Evolutionary conservation across 1,140 invertebrate genomes (phyloP).

Genomic region (Aphis gossypii): DNA sequence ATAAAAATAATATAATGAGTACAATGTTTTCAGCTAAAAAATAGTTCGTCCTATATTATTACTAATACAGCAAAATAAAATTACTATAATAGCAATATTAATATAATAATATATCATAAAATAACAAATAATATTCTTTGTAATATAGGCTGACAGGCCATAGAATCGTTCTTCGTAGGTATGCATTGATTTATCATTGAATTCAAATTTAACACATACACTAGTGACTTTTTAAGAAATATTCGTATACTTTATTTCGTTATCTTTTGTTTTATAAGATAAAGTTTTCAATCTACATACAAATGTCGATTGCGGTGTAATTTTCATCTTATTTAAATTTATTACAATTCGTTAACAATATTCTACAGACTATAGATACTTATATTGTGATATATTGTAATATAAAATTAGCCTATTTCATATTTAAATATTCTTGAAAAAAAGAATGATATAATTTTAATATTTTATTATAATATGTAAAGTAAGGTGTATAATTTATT

Average conservation of each 20-base stretch:
- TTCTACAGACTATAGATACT: not conserved
- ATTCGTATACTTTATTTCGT: not conserved
- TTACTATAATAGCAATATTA: not conserved
- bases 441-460: not conserved
- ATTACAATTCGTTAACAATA: not conserved
- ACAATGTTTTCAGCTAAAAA: not conserved
- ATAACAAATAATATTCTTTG: not conserved
- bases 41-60: not conserved
- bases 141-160: not conserved
- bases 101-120: not conserved
- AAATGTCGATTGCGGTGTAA: not conserved
- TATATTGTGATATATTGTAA: too few relatives aligned
- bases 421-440: not conserved
- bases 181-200: not conserved
- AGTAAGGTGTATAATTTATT: not conserved
- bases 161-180: not conserved
- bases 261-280: too few relatives aligned
- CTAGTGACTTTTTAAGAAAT: not conserved
- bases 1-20: not conserved
- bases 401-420: not conserved
- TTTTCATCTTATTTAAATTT: not conserved
- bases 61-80: not conserved
- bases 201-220: not conserved
- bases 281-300: not conserved
- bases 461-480: not conserved